Evolutionary conservation across 92 coral and sea anemone genomes (phyloP), one percentile per base, ranked within the genome.

Genomic region (Parazoanthus atlanticus): DNA sequence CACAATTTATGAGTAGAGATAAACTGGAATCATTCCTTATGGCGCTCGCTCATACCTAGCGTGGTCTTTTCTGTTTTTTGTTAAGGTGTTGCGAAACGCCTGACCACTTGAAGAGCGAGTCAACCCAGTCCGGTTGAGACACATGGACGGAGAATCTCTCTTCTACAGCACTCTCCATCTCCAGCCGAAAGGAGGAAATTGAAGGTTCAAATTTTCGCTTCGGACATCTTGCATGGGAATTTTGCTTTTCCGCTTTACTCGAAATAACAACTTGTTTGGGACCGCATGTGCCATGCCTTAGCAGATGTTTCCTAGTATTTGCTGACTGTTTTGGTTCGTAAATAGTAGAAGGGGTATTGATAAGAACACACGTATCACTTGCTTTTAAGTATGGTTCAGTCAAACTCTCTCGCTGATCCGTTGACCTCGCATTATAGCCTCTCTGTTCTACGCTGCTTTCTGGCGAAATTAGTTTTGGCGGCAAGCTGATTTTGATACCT

Each of bases 101-200:
- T 13, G 77, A 73, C 36, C 5, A 32, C 40, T 25, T 30, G 77
- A 73, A 73, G 26, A 30, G 77, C 43, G 77, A 73, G 77, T 73
- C 77, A 73, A 73, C 31, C 77, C 77, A 73, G 77, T 73, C 36
- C 23, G 77, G 34, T 73, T 73, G 33, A 29, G 10, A 73, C 10
- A 73, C 8, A 33, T 21, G 77, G 38, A 73, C 43, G 8, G 77
- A 73, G 56, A 49, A 49, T 11, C 56, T 49, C 56, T 49, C 56
- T 49, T 49, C 56, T 17, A 49, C 56, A n/a, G n/a, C n/a, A n/a
- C n/a, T n/a, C n/a, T n/a, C n/a, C n/a, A n/a, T n/a, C n/a, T n/a
- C n/a, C n/a, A n/a, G n/a, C n/a, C n/a, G n/a, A n/a, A n/a, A n/a
- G n/a, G n/a, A n/a, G 17, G 56, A 49, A 49, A 3, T 49, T 49